A percentile compares a stretch with the other conserved stretches of the same genome.
These are phyloP conservation scores for Drosophila atroscutellata DNA, from an alignment of 2,888 invertebrate species.

Conservation along the genomic window DNA sequence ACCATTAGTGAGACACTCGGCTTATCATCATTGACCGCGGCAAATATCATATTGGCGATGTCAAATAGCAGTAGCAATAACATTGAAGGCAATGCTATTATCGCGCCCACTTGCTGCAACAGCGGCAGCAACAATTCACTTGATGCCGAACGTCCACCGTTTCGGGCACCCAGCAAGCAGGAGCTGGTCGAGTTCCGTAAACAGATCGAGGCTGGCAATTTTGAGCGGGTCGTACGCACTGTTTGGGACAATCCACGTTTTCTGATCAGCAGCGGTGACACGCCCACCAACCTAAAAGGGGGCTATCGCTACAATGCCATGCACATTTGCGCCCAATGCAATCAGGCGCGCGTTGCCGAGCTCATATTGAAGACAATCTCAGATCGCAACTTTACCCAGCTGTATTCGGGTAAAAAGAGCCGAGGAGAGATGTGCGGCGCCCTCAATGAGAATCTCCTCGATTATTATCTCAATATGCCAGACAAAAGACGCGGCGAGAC, in stretches of 20 bases:
- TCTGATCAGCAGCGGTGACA: slow-evolving; percentile 94
- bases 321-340: slow-evolving; percentile 92
- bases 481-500: slow-evolving; percentile 97
- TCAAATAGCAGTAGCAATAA: slow-evolving; percentile 7
- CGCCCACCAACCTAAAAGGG: slow-evolving; percentile 96
- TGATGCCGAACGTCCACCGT: slow-evolving; percentile 86
- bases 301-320: slow-evolving; percentile 95
- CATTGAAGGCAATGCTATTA: neutral
- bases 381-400: slow-evolving; percentile 90
- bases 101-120: neutral
- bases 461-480: slow-evolving; percentile 96
- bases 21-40: slow-evolving; percentile 10
- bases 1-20: slow-evolving; percentile 16
- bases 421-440: slow-evolving; percentile 85
- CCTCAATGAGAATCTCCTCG: slow-evolving; percentile 90
- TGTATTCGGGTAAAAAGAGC: slow-evolving; percentile 88
- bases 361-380: slow-evolving; percentile 92
- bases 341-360: slow-evolving; percentile 90
- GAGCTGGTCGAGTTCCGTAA: slow-evolving; percentile 92
- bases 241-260: slow-evolving; percentile 95
- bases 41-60: slow-evolving; percentile 21
- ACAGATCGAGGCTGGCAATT: slow-evolving; percentile 90
- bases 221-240: slow-evolving; percentile 87
- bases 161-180: slow-evolving; percentile 91
- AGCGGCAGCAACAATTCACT: slow-evolving; percentile 16